phyloP scores from a whole-genome alignment of 2,888 invertebrate species.

The Drosophila helvetica region DNA sequence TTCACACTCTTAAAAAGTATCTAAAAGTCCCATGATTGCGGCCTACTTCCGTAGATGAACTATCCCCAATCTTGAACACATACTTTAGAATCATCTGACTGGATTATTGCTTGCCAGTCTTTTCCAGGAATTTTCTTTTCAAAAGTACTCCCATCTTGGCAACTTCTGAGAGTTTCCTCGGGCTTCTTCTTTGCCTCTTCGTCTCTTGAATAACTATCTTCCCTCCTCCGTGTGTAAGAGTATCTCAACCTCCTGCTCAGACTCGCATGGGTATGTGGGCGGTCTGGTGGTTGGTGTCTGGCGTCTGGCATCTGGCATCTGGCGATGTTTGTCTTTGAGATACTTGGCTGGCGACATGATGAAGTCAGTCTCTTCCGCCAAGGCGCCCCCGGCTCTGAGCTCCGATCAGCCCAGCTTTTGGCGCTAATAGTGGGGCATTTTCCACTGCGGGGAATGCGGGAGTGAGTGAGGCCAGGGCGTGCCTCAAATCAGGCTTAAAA shows the following conservation, averaged over 20 bases:
- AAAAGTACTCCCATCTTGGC: too few species aligned
- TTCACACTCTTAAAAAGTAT: too few species aligned
- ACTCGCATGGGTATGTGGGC: constrained; percentile 10
- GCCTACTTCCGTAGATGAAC: too few species aligned
- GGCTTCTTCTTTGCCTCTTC: too few species aligned
- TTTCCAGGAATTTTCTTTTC: too few species aligned
- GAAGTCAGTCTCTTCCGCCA: constrained; percentile 60
- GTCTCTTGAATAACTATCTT: too few species aligned
- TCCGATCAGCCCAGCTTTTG: constrained; percentile 54
- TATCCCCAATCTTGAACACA: too few species aligned
- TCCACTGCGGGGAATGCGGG: not conserved
- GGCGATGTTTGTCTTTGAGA: constrained; percentile 20
- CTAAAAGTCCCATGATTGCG: too few species aligned
- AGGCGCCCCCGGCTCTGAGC: constrained; percentile 38
- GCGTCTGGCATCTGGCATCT: constrained; percentile 24
- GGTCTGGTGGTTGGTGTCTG: constrained; percentile 27
- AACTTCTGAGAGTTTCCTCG: too few species aligned
- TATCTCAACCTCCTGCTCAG: not conserved
- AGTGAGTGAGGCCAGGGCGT: constrained; percentile 45
- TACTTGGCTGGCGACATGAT: constrained; percentile 28
- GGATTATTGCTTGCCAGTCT: too few species aligned
- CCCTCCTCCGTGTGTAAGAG: not conserved
- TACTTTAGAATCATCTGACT: too few species aligned
- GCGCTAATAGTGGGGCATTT: constrained; percentile 58
- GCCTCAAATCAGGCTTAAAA: constrained; percentile 66